A percentile compares a stretch with the other conserved stretches of the same genome.
phyloP scores from a whole-genome alignment of 1,140 invertebrate genomes.

The Neotoxoptera formosana region DNA sequence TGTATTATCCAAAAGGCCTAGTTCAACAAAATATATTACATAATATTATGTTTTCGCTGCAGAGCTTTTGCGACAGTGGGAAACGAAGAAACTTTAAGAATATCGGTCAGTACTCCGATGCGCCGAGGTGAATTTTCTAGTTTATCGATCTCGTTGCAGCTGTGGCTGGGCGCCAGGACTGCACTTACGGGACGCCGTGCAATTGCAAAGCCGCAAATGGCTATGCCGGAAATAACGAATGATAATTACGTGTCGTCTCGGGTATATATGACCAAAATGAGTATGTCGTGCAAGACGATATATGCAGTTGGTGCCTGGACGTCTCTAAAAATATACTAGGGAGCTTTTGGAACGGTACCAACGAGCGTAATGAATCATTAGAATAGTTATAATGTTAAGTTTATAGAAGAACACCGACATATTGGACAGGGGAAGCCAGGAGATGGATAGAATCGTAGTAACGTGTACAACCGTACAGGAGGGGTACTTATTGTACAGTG shows the following conservation, averaged over 20 bases:
- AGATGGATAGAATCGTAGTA: not conserved
- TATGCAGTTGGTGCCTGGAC: not conserved
- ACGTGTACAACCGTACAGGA: not conserved
- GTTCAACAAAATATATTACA: not conserved
- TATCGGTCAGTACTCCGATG: not conserved
- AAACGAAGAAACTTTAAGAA: not conserved
- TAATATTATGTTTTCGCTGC: not conserved
- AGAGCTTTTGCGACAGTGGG: not conserved
- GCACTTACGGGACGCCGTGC: not conserved
- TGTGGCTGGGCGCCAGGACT: not conserved
- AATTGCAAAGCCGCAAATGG: not conserved
- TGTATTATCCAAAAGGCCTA: not conserved
- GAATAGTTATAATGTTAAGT: constrained; percentile 2
- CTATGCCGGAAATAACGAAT: constrained; percentile 13
- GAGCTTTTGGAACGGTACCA: constrained; percentile 19
- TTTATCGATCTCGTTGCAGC: not conserved
- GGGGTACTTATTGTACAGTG: not conserved
- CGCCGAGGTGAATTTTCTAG: not conserved
- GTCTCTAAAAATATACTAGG: constrained; percentile 29
- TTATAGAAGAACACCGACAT: not conserved
- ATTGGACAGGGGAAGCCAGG: not conserved
- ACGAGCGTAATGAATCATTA: not conserved
- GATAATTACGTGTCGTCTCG: not conserved
- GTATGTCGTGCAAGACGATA: constrained; percentile 9
- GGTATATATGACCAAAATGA: not conserved